These are phyloP conservation scores for Phalacrocorax aristotelis DNA, from an alignment of 2,113 vertebrate species.

Conservation along the genomic window DNA sequence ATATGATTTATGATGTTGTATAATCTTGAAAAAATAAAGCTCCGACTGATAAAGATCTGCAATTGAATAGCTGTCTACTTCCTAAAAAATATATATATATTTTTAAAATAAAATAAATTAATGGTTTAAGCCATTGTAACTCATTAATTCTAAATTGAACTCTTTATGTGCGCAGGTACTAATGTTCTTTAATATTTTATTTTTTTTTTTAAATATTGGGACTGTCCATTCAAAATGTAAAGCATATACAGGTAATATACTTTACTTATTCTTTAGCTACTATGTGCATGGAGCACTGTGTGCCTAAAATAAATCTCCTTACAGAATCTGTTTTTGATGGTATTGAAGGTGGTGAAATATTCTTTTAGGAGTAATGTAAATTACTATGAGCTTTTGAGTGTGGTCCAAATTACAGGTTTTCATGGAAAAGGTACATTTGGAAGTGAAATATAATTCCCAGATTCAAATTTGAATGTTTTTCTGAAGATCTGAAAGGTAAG, in stretches of 20 bases:
- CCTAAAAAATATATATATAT: too few relatives aligned
- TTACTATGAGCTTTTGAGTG: not conserved
- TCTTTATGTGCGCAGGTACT: too few relatives aligned
- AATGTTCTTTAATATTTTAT: too few relatives aligned
- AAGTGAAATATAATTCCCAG: not conserved
- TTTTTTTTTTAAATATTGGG: too few relatives aligned
- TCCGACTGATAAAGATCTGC: not conserved
- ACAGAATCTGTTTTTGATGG: not conserved
- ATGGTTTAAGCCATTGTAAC: too few relatives aligned
- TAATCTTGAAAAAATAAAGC: not conserved
- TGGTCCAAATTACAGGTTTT: fast-evolving
- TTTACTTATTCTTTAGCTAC: not conserved
- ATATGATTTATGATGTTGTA: not conserved
- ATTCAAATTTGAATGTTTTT: not conserved
- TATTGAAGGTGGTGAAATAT: not conserved
- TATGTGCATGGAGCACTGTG: not conserved
- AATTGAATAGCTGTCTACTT: not conserved
- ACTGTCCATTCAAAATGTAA: too few relatives aligned
- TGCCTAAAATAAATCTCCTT: not conserved
- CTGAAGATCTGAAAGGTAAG: not conserved
- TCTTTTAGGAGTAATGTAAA: not conserved
- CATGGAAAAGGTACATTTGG: not conserved
- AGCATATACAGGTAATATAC: too few relatives aligned
- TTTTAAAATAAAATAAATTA: too few relatives aligned
- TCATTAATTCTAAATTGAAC: too few relatives aligned